These are phyloP conservation scores for Anthoscopus minutus DNA, from an alignment of 2,113 vertebrate species.

Conservation along the genomic window DNA sequence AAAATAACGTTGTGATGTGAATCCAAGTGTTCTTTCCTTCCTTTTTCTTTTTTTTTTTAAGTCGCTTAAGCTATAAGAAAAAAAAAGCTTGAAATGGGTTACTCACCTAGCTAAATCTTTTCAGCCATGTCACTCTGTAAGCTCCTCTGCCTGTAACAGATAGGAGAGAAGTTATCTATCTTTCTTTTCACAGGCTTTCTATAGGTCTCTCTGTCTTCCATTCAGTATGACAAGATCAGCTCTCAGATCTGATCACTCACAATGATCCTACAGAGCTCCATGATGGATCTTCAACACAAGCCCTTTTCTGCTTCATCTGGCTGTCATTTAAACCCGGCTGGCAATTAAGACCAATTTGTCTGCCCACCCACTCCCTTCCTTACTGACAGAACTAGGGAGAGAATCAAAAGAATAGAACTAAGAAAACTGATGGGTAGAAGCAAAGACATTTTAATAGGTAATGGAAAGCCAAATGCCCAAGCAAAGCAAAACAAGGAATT, in stretches of 20 bases:
- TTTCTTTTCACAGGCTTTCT: not conserved
- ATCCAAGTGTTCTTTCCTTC: not conserved
- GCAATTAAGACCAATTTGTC: not conserved
- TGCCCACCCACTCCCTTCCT: not conserved
- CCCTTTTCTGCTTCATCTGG: not conserved
- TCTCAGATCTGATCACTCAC: not conserved
- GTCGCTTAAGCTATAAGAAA: not conserved
- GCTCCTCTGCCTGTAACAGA: not conserved
- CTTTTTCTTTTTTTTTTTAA: not conserved
- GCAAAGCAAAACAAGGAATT: not conserved
- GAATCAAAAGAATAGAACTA: not conserved
- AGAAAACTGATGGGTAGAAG: not conserved
- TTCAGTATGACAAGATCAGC: not conserved
- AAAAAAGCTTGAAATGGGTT: not conserved
- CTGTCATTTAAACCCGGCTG: not conserved
- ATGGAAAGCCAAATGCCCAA: rapidly evolving
- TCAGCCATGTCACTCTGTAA: not conserved
- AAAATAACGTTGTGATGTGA: not conserved
- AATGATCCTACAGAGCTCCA: not conserved
- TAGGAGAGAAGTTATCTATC: not conserved
- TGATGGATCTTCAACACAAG: not conserved
- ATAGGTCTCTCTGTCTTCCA: not conserved
- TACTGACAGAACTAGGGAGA: not conserved
- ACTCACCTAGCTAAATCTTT: not conserved
- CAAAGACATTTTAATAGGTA: not conserved